These are phyloP conservation scores for Drosophila multiciliata DNA, from an alignment of 2,888 invertebrate genomes.

Conservation along the genomic window DNA sequence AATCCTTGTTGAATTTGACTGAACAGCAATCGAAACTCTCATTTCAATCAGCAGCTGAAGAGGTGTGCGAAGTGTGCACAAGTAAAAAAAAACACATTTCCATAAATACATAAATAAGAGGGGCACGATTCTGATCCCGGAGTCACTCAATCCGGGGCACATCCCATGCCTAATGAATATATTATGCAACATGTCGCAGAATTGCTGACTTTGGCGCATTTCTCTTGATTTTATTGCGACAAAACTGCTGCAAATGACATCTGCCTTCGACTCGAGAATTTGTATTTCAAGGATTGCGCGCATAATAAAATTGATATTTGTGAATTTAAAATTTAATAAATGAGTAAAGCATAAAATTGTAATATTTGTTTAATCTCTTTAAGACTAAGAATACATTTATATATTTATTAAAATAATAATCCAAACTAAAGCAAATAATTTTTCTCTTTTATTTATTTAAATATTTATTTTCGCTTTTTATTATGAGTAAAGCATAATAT, in stretches of 20 bases:
- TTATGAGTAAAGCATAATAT: background rate
- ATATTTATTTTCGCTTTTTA: background rate
- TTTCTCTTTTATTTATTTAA: background rate
- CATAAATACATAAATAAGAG: conserved; percentile 31
- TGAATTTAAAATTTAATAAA: background rate
- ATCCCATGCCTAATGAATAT: conserved; percentile 57
- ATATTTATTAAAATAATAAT: background rate
- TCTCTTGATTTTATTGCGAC: conserved; percentile 40
- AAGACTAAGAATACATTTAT: background rate
- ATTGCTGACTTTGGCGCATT: conserved; percentile 43
- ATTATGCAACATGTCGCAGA: conserved; percentile 27
- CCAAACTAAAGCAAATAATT: background rate
- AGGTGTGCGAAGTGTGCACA: conserved; percentile 30
- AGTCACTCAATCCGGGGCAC: conserved; percentile 47
- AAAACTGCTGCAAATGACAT: conserved; percentile 5
- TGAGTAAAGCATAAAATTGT: background rate
- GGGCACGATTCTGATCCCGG: conserved; percentile 11
- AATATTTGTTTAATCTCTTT: background rate
- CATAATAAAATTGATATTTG: conserved; percentile 11
- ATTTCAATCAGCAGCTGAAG: conserved; percentile 51
- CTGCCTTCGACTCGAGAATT: background rate
- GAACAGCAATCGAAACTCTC: conserved; percentile 9
- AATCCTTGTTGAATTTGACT: conserved; percentile 25
- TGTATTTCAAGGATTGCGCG: background rate
- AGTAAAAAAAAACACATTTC: conserved; percentile 18